phyloP scores from a whole-genome alignment of 2,888 invertebrate species.

The Drosophila gaucha region DNA sequence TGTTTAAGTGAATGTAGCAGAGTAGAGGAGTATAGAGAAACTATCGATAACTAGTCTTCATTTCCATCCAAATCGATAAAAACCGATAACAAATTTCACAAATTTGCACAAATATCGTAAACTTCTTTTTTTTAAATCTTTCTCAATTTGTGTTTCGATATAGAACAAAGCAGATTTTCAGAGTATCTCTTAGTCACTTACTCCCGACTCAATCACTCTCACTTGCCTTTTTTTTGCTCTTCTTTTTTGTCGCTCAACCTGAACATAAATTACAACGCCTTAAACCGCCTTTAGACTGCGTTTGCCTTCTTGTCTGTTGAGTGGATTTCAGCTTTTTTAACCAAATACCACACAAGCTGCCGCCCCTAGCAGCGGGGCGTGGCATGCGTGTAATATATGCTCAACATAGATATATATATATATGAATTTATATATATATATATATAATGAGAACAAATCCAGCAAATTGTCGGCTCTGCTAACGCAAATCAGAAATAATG shows the following conservation, averaged over 20 bases:
- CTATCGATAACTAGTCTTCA: too few species aligned
- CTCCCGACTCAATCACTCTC: neutral
- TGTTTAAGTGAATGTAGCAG: too few species aligned
- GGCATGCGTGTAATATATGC: slow-evolving; percentile 47
- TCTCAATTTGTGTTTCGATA: too few species aligned
- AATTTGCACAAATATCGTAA: too few species aligned
- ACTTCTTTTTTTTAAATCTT: neutral
- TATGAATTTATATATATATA: neutral
- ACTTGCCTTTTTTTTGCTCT: slow-evolving; percentile 10
- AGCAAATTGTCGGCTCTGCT: slow-evolving; percentile 52
- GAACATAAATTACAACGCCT: slow-evolving; percentile 65
- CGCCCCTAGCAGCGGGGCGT: slow-evolving; percentile 35
- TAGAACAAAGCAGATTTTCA: too few species aligned
- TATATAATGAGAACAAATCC: slow-evolving; percentile 29
- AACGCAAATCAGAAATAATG: slow-evolving; percentile 74
- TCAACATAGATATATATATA: neutral
- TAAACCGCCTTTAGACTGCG: slow-evolving; percentile 12
- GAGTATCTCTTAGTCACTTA: neutral
- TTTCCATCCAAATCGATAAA: too few species aligned
- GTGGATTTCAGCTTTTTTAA: slow-evolving; percentile 55
- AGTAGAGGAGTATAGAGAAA: too few species aligned
- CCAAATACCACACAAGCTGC: slow-evolving; percentile 34
- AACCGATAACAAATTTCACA: too few species aligned
- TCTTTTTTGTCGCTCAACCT: slow-evolving; percentile 51
- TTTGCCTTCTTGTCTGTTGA: slow-evolving; percentile 25